Base-by-base conservation (phyloP, 1,140 invertebrate species). In the Neuroterus valhalla region DNA sequence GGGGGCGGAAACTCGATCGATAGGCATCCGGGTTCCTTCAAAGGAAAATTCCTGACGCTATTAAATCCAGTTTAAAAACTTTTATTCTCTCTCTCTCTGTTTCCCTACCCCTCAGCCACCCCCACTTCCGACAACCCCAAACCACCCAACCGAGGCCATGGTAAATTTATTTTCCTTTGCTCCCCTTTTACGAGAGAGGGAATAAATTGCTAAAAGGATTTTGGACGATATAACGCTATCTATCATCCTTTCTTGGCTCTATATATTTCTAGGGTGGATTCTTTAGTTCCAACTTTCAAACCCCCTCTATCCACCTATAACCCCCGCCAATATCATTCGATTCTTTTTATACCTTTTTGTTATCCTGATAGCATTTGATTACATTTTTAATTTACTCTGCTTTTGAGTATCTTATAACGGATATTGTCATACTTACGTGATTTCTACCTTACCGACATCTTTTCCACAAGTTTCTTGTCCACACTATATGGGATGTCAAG, bases 41-140 rank as follows among this genome's bases (percentile, higher is more conserved):
- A 88, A 89, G 86, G 83, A 87, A 89, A 89, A 89, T 89, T 89
- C 84, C 82, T 86, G 81, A 84, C 79, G 83, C 88, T 89, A 89
- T 89, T 89, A 89, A 89, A 89, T 89, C 82, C 83, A 89, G 88
- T 89, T 89, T 88, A 84, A 86, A 87, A 88, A 89, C 82, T 88
- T 89, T 88, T 85, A 86, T 87, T 87, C 77, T 73, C 77, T 77
- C 70, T 45, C 70, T 44, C 66, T 45, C 71, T 44, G 66, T 45
- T 11, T 19, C 45, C 68, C 52, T 19, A n/a, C 66, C 68, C 70
- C 67, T 46, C 74, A 44, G 52, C 48, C 74, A 45, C 71, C 70
- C 23, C 48, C 55, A 12, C 31, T 68, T 48, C 50, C 14, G 71
- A 17, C 23, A 31, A 21, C 69, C 66, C 48, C 72, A 68, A 44